Evolutionary conservation across 1,140 invertebrate species (phyloP).

Genomic region (Sinella curviseta): DNA sequence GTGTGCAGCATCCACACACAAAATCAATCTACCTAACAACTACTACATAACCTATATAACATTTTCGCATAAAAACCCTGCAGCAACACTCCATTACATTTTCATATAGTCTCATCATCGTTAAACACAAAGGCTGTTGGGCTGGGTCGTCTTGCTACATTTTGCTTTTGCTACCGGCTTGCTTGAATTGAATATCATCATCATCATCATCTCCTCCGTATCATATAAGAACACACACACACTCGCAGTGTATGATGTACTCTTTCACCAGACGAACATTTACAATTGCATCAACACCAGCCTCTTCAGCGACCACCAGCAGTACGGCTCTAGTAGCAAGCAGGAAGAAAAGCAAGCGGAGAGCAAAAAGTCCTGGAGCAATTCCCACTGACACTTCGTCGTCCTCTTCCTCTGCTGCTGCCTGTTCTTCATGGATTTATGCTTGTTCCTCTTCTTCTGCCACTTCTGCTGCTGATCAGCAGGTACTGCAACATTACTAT

Average conservation of each 20-base stretch:
- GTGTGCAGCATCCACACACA: no score
- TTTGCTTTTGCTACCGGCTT: no score
- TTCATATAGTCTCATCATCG: no score
- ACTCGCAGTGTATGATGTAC: not conserved
- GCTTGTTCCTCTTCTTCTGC: not conserved
- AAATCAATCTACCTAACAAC: no score
- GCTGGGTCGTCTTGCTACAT: no score
- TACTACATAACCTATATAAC: no score
- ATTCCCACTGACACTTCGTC: not conserved
- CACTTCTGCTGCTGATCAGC: not conserved
- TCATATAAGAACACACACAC: not conserved
- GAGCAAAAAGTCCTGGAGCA: not conserved
- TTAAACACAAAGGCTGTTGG: no score
- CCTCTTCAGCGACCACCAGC: not conserved
- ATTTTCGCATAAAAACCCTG: no score
- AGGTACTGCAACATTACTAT: not conserved
- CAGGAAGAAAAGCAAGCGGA: not conserved
- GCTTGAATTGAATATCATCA: not conserved
- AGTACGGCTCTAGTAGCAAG: not conserved
- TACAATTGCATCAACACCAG: not conserved
- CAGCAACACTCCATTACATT: no score
- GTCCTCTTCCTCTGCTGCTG: not conserved
- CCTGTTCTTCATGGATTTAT: not conserved
- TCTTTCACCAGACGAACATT: slow-evolving; percentile 8
- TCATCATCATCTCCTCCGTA: not conserved